A percentile compares a stretch with the other conserved stretches of the same genome.
These are phyloP conservation scores for Syngnathus rostellatus DNA, from an alignment of 2,797 vertebrate species.

Conservation along the genomic window DNA sequence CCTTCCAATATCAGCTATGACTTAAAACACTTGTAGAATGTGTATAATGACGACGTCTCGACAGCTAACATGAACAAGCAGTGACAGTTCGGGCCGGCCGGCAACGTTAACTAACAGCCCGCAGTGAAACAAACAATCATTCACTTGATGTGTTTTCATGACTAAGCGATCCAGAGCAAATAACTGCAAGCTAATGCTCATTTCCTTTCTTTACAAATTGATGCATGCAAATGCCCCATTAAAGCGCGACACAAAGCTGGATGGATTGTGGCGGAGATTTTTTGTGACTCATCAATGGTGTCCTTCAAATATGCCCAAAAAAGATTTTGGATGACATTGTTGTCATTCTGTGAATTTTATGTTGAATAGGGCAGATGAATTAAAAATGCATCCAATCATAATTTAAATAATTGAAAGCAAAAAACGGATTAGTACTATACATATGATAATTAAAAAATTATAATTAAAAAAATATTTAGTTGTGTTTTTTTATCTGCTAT, in stretches of 20 bases:
- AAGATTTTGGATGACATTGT: background rate
- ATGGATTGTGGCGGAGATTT: background rate
- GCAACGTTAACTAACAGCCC: background rate
- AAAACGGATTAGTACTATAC: no score
- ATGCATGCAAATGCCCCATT: background rate
- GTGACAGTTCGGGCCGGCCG: background rate
- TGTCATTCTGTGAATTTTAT: background rate
- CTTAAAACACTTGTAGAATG: slow-evolving; percentile 1
- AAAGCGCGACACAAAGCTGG: background rate
- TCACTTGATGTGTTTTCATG: background rate
- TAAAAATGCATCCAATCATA: no score
- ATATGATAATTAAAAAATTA: no score
- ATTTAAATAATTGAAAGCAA: no score
- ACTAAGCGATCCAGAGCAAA: slow-evolving; percentile 1
- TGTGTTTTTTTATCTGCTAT: no score
- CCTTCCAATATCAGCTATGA: background rate
- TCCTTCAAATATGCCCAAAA: background rate
- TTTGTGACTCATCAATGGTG: background rate
- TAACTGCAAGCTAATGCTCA: slow-evolving; percentile 9
- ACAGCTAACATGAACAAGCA: slow-evolving; percentile 4
- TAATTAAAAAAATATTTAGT: no score
- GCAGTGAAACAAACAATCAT: slow-evolving; percentile 13
- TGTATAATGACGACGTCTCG: background rate
- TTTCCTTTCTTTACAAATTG: background rate
- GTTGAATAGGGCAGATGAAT: background rate